Percentiles rank a stretch among this genome's conserved stretches.
phyloP scores from a whole-genome alignment of 2,888 invertebrate species.

The Oxytorus armatus region DNA sequence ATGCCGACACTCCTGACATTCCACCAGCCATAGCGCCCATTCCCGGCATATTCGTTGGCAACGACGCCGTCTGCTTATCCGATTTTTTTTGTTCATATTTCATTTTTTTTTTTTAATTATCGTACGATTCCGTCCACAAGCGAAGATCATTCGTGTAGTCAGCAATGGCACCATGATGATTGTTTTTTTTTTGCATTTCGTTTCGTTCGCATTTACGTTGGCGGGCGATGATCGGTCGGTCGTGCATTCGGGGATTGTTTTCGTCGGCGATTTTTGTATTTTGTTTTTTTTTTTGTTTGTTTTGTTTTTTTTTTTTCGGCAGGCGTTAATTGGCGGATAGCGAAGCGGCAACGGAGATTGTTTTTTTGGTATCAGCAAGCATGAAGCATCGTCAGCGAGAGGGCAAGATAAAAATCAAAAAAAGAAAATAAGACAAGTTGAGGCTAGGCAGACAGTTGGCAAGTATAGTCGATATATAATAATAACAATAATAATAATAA shows the following conservation, averaged over 20 bases:
- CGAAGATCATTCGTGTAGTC: constrained; percentile 65
- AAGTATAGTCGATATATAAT: constrained; percentile 64
- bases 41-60: constrained; percentile 81
- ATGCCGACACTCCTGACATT: constrained; percentile 83
- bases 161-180: constrained; percentile 51
- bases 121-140: constrained; percentile 57
- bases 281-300: constrained; percentile 27
- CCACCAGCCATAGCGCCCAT: constrained; percentile 82
- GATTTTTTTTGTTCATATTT: constrained; percentile 65
- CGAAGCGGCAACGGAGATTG: constrained; percentile 83
- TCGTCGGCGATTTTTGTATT: constrained; percentile 69
- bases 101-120: constrained; percentile 59
- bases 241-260: constrained; percentile 69
- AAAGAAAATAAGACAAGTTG: constrained; percentile 84
- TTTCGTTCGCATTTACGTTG: constrained; percentile 70
- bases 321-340: constrained; percentile 84
- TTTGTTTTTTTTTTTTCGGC: constrained; percentile 67
- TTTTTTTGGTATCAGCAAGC: constrained; percentile 83
- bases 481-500: constrained; percentile 66
- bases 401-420: constrained; percentile 85
- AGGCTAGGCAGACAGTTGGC: constrained; percentile 76
- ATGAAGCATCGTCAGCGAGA: constrained; percentile 85
- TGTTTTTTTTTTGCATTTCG: constrained; percentile 71
- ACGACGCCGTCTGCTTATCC: constrained; percentile 81
- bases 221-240: constrained; percentile 75